Percentiles rank a stretch among this genome's conserved stretches.
Conservation (phyloP, 2,797 vertebrate genomes). For the Fundulus diaphanus region DNA sequence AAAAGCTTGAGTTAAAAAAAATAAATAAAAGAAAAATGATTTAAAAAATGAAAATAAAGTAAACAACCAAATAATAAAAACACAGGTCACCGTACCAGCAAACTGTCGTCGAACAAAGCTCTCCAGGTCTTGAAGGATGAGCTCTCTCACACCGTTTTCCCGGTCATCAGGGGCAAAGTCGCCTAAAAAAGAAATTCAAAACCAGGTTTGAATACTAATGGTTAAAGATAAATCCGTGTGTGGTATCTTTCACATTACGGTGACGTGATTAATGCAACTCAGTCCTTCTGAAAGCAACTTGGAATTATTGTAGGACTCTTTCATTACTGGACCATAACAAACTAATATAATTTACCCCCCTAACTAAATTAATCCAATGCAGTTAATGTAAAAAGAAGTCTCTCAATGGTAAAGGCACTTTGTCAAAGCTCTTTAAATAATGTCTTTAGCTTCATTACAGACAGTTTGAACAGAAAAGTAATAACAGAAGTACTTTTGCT, state of each 20-base stretch:
- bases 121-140: conserved; percentile 90
- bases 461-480: too few relatives aligned
- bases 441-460: too few relatives aligned
- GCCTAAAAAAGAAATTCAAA: conserved; percentile 63
- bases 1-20: background rate
- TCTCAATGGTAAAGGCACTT: too few relatives aligned
- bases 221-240: background rate
- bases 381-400: background rate
- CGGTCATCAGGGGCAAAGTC: conserved; percentile 88
- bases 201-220: too few relatives aligned
- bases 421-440: too few relatives aligned
- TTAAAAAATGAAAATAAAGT: background rate
- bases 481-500: background rate
- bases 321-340: background rate
- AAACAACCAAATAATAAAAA: background rate
- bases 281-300: background rate
- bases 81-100: conserved; percentile 76
- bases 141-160: conserved; percentile 88
- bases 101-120: conserved; percentile 88
- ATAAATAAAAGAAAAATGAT: too few relatives aligned
- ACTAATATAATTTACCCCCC: too few relatives aligned
- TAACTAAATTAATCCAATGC: background rate
- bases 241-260: background rate
- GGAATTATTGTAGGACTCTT: background rate
- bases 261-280: background rate